Percentiles rank a stretch among this genome's conserved stretches.
Conservation (phyloP, 2,113 vertebrate genomes). For the Hypocryptadius cinnamomeus region DNA sequence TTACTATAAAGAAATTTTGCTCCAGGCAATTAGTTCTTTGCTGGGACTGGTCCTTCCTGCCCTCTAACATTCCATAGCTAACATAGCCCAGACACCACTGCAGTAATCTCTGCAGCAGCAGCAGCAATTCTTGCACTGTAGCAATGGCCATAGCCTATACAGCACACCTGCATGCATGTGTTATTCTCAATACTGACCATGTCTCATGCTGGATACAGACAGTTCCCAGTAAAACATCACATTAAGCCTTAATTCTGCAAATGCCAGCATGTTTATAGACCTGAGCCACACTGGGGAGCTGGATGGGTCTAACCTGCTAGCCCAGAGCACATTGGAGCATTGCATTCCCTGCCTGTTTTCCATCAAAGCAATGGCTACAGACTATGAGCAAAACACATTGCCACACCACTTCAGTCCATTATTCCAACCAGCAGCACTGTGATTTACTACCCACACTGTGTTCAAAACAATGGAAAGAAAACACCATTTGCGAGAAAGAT, state of each 20-base stretch:
- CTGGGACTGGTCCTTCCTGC: background rate
- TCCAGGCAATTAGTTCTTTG: background rate
- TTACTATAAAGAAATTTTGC: background rate
- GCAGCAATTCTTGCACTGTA: background rate
- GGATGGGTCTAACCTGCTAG: background rate
- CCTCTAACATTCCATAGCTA: background rate
- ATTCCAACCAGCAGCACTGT: background rate
- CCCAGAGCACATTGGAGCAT: rapidly evolving
- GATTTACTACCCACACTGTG: background rate
- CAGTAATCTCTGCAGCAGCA: background rate
- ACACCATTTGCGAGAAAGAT: background rate
- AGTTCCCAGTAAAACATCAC: background rate
- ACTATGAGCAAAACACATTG: background rate
- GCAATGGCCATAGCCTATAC: background rate
- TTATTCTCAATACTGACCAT: background rate
- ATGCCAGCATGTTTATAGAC: background rate
- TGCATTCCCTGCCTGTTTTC: background rate
- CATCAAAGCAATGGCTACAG: background rate
- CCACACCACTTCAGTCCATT: background rate
- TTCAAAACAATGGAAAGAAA: background rate
- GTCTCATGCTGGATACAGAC: background rate
- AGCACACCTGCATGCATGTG: background rate
- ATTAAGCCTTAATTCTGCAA: background rate
- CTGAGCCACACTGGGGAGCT: background rate
- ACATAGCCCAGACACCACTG: background rate